phyloP scores from a whole-genome alignment of 2,113 vertebrate species.

The Phylloscopus trochiloides region DNA sequence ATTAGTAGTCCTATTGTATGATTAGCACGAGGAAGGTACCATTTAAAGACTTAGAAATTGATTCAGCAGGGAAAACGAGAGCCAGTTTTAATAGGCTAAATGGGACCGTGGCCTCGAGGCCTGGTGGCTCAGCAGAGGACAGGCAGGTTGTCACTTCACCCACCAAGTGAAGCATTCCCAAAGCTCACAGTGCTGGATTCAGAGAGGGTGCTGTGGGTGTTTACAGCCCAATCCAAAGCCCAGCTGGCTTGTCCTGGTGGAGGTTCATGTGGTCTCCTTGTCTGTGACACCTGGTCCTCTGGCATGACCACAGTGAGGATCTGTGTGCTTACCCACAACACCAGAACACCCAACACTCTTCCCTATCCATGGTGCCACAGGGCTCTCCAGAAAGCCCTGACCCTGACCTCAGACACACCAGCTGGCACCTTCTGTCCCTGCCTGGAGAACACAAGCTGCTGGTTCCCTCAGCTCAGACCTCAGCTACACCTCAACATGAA shows the following conservation, averaged over 20 bases:
- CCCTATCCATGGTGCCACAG: rapidly evolving
- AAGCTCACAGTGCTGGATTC: background rate
- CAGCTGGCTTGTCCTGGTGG: too few relatives aligned
- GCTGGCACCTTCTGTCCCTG: background rate
- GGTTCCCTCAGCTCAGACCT: background rate
- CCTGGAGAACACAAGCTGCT: background rate
- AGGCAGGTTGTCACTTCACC: background rate
- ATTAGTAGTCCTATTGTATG: conserved; percentile 23
- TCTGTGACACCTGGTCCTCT: rapidly evolving
- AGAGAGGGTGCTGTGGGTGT: background rate
- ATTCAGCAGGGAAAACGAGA: background rate
- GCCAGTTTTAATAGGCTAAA: background rate
- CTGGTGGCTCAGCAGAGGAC: background rate
- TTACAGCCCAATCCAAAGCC: background rate
- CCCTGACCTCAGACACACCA: background rate
- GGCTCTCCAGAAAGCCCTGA: background rate
- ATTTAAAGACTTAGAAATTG: conserved; percentile 31
- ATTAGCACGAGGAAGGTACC: conserved; percentile 40
- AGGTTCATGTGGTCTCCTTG: rapidly evolving
- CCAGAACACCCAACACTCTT: background rate
- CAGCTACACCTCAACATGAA: background rate
- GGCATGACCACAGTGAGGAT: background rate
- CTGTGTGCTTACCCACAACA: rapidly evolving
- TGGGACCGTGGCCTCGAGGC: rapidly evolving
- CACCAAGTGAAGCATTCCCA: background rate